Evolutionary conservation across 2,888 invertebrate species (phyloP).

Genomic region (Andrena marginata): DNA sequence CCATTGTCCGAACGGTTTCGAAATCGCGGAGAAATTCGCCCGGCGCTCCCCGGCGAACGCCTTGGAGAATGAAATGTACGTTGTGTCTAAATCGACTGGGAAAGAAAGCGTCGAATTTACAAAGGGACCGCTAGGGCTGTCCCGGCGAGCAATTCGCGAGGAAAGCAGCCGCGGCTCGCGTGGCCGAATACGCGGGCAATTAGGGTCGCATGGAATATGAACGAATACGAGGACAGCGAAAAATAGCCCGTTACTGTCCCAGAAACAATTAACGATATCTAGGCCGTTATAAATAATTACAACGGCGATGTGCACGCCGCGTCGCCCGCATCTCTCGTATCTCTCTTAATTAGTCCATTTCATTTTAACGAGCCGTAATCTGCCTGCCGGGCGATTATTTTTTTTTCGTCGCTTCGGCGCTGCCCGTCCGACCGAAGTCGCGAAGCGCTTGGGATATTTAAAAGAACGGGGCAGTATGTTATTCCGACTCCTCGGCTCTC

Average conservation of each 20-base stretch:
- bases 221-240: slow-evolving; percentile 9
- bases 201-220: neutral
- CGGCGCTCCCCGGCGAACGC: neutral
- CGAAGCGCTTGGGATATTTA: neutral
- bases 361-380: slow-evolving; percentile 56
- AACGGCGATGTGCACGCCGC: slow-evolving; percentile 35
- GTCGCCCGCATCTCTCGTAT: slow-evolving; percentile 36
- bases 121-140: neutral
- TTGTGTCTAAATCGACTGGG: too few species aligned
- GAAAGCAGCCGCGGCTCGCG: neutral
- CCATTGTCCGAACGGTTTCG: slow-evolving; percentile 43
- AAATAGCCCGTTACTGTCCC: slow-evolving; percentile 26
- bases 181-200: neutral
- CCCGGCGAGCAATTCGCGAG: neutral
- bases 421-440: neutral
- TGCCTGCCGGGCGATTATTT: slow-evolving; percentile 15
- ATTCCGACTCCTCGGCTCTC: too few species aligned
- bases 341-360: slow-evolving; percentile 52
- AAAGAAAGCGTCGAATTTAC: too few species aligned
- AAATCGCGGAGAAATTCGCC: slow-evolving; percentile 47
- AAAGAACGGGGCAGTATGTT: too few species aligned
- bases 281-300: slow-evolving; percentile 51
- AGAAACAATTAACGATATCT: slow-evolving; percentile 44
- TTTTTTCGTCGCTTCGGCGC: slow-evolving; percentile 12
- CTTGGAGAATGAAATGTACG: neutral